Percentiles rank a stretch among this genome's conserved stretches.
These are phyloP conservation scores for Euura lappo DNA, from an alignment of 1,140 invertebrate genomes.

Conservation along the genomic window DNA sequence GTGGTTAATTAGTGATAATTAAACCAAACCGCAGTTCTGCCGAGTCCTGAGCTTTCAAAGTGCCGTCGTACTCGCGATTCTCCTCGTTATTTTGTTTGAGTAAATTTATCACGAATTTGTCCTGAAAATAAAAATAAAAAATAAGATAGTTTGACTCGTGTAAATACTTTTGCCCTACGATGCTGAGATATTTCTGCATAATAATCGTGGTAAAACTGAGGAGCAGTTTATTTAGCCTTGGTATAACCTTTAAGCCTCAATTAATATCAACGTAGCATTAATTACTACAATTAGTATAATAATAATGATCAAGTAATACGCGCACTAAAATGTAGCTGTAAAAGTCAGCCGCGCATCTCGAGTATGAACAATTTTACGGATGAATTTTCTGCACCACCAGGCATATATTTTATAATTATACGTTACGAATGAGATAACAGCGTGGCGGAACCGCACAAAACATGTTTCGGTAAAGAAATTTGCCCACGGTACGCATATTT, in stretches of 20 bases:
- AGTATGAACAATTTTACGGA: background rate
- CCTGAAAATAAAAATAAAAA: no score
- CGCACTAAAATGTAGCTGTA: background rate
- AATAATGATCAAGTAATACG: conserved; percentile 1
- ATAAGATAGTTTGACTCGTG: no score
- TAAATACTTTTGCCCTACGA: no score
- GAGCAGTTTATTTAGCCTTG: background rate
- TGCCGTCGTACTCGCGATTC: background rate
- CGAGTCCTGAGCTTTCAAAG: background rate
- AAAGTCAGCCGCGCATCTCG: background rate
- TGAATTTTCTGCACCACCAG: background rate
- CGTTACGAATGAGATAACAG: background rate
- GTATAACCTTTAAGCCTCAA: background rate
- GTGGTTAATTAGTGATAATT: background rate
- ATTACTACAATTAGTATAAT: background rate
- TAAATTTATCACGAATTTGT: no score
- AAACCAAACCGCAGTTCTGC: background rate
- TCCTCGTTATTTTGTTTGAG: background rate
- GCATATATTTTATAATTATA: background rate
- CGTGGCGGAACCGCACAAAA: background rate
- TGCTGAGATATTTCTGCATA: no score
- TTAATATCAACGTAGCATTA: background rate
- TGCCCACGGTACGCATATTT: background rate
- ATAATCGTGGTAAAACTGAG: no score
- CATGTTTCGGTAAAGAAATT: background rate